Conservation (phyloP, 1,140 invertebrate genomes). For the Pemphigus obesinymphae region DNA sequence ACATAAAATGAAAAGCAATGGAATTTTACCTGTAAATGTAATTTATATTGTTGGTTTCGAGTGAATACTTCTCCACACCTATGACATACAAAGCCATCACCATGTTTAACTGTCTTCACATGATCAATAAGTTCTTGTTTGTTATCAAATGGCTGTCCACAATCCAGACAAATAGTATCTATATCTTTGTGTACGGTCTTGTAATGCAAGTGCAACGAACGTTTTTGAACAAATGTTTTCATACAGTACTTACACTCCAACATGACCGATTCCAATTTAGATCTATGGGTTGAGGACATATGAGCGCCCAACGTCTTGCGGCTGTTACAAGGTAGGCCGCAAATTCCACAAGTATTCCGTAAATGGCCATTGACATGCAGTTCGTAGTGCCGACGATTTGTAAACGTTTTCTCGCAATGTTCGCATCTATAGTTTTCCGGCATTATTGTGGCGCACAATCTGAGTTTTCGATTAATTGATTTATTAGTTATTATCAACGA, state of each 20-base stretch:
- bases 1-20: not conserved
- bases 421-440: not conserved
- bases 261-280: not conserved
- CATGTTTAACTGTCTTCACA: not conserved
- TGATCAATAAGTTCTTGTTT: not conserved
- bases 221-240: constrained; percentile 32
- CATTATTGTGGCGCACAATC: not conserved
- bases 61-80: constrained; percentile 5
- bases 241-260: not conserved
- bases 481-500: not conserved
- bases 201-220: constrained; percentile 13
- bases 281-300: not conserved
- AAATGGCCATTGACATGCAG: constrained; percentile 8
- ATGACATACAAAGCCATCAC: constrained; percentile 12
- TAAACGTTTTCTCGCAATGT: constrained; percentile 12
- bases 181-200: not conserved
- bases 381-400: constrained; percentile 6
- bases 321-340: constrained; percentile 9
- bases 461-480: not conserved
- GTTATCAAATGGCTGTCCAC: not conserved
- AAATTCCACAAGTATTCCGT: not conserved
- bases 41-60: constrained; percentile 21
- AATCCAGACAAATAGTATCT: not conserved
- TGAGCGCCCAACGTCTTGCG: not conserved
- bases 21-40: constrained; percentile 17